Conservation (phyloP, 2,888 invertebrate genomes). For the Sinohyriopsis cumingii region DNA sequence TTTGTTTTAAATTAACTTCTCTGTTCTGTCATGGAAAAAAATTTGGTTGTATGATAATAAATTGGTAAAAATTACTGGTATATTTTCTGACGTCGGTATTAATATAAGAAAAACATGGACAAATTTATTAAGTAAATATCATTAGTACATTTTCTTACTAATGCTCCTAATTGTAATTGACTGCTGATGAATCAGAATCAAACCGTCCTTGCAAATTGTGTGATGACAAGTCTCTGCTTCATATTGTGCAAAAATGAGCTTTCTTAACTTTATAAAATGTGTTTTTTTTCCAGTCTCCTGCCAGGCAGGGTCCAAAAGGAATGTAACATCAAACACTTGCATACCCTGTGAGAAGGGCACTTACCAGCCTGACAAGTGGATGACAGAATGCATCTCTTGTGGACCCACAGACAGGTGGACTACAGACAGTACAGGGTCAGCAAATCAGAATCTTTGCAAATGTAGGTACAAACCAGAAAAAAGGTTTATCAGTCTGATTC, state of each 20-base stretch:
- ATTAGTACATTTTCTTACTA: no score
- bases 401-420: conserved; percentile 26
- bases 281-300: conserved; percentile 76
- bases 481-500: no score
- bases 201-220: no score
- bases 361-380: conserved; percentile 73
- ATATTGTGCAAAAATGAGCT: not conserved
- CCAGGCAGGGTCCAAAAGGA: conserved; percentile 88
- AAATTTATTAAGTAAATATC: no score
- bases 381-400: conserved; percentile 83
- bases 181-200: no score
- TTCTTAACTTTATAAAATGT: not conserved
- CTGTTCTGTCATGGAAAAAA: no score
- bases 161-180: no score
- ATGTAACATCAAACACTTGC: conserved; percentile 77
- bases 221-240: not conserved
- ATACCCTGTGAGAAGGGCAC: conserved; percentile 79
- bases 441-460: conserved; percentile 23
- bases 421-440: conserved; percentile 70
- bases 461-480: conserved; percentile 29
- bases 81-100: no score
- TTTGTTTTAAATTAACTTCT: no score
- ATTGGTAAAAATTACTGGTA: no score
- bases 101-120: no score
- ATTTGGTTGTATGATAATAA: no score